Conservation (phyloP, 92 coral and sea anemone species). For the Parazoanthus atlanticus region DNA sequence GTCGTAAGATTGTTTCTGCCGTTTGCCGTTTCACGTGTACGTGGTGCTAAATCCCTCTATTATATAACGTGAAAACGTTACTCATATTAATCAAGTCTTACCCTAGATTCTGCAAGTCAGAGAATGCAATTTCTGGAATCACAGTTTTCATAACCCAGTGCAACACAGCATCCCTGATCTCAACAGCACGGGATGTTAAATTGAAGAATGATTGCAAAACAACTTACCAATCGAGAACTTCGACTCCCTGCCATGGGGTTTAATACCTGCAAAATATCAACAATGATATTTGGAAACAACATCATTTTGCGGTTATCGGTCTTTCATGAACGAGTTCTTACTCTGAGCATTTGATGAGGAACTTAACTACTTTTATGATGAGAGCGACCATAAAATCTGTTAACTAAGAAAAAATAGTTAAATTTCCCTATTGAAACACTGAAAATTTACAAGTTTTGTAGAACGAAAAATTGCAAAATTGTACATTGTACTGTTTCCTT, state of each 20-base stretch:
- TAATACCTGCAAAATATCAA: constrained; percentile 60
- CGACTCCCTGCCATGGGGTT: constrained; percentile 84
- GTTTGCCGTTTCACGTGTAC: too few relatives aligned
- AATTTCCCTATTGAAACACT: too few relatives aligned
- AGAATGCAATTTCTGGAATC: background rate
- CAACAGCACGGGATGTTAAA: background rate
- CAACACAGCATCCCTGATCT: constrained; percentile 8
- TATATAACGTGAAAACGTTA: background rate
- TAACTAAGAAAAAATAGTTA: too few relatives aligned
- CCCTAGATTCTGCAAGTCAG: background rate
- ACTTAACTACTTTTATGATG: too few relatives aligned
- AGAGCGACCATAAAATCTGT: too few relatives aligned
- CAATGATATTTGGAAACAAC: background rate
- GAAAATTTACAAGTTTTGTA: too few relatives aligned
- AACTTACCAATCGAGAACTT: constrained; percentile 79
- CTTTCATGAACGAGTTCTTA: too few relatives aligned
- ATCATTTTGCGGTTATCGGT: background rate
- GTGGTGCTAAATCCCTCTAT: background rate
- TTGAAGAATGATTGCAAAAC: background rate
- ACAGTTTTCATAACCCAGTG: background rate
- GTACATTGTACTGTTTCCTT: too few relatives aligned
- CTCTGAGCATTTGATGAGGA: too few relatives aligned
- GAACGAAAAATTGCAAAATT: too few relatives aligned
- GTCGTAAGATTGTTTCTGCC: too few relatives aligned
- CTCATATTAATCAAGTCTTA: background rate